Evolutionary conservation across 2,797 vertebrate genomes (phyloP).

Genomic region (Picus viridis): DNA sequence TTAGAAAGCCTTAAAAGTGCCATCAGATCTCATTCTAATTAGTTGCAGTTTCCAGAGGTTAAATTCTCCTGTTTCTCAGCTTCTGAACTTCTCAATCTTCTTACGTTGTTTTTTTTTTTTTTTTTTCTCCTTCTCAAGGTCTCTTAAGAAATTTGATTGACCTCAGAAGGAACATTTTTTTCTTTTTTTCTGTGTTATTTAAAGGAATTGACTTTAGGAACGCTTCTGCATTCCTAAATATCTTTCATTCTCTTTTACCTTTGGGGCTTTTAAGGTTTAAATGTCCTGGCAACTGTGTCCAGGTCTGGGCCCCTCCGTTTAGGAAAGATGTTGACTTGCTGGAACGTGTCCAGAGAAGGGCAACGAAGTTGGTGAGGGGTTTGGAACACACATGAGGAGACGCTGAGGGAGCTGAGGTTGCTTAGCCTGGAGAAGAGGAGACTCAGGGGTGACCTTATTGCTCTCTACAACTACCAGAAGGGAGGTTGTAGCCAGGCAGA

Average conservation of each 20-base stretch:
- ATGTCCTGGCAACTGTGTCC: background rate
- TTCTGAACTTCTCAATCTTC: background rate
- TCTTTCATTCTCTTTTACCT: background rate
- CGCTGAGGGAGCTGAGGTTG: too few species aligned
- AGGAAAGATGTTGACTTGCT: too few species aligned
- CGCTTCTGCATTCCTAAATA: background rate
- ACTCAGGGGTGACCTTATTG: too few species aligned
- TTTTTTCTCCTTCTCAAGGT: background rate
- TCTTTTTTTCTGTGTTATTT: background rate
- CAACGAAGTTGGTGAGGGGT: too few species aligned
- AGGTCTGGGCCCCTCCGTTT: too few species aligned
- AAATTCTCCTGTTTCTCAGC: background rate
- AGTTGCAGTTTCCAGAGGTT: background rate
- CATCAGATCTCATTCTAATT: background rate
- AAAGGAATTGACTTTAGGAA: background rate
- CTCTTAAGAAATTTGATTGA: background rate
- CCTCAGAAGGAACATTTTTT: background rate
- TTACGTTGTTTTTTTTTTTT: too few species aligned
- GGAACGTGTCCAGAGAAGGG: too few species aligned
- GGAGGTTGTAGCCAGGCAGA: too few species aligned
- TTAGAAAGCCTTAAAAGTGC: background rate
- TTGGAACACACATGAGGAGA: too few species aligned
- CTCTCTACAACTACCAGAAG: too few species aligned
- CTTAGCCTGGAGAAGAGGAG: too few species aligned
- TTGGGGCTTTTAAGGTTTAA: background rate